phyloP scores from a whole-genome alignment of 2,888 invertebrate genomes.

The Chironomus riparius region DNA sequence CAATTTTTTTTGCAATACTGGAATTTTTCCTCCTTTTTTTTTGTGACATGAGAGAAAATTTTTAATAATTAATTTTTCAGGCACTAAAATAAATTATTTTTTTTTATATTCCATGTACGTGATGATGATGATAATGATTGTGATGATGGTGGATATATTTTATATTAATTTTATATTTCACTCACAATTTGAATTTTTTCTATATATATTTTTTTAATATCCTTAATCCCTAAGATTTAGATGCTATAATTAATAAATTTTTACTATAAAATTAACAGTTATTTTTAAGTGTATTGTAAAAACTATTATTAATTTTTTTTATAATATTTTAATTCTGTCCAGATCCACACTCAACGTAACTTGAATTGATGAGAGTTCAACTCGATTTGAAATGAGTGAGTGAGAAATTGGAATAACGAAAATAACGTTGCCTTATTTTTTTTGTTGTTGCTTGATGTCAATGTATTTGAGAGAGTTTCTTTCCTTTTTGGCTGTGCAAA shows the following conservation, averaged over 20 bases:
- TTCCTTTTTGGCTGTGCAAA: neutral
- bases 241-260: neutral
- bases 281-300: neutral
- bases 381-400: conserved; percentile 9
- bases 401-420: conserved; percentile 22
- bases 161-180: neutral
- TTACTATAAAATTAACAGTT: neutral
- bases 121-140: too few relatives aligned
- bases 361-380: conserved; percentile 26
- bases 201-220: neutral
- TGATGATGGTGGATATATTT: neutral
- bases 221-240: too few relatives aligned
- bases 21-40: neutral
- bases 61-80: neutral
- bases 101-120: too few relatives aligned
- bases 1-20: neutral
- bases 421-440: conserved; percentile 15
- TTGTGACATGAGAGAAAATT: too few relatives aligned
- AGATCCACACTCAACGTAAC: conserved; percentile 26
- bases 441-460: neutral
- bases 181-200: neutral
- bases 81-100: neutral
- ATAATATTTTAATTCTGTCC: neutral
- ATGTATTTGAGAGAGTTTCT: conserved; percentile 3
- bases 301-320: neutral